Evolutionary conservation across 1,140 invertebrate genomes (phyloP), one percentile per base, ranked within the genome.

Genomic region (Gryon sp.): DNA sequence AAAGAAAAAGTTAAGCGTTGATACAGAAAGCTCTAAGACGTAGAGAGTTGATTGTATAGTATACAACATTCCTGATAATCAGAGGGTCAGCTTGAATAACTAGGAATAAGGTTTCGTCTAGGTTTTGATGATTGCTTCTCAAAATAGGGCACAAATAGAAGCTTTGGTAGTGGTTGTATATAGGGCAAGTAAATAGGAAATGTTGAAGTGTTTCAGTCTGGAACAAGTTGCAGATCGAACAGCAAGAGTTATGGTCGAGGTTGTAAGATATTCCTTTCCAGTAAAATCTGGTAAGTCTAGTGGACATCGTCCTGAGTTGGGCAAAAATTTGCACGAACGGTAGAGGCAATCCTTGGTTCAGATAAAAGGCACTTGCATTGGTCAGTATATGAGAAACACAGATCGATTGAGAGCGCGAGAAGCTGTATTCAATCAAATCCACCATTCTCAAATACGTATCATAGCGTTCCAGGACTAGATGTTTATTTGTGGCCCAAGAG

Each of bases 1-100:
- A 40, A 40, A 40, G 15, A 45, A 45, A 45, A 22, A 45, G 9
- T 19, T 14, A 45, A 45, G 19, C 6, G 7, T 46, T 34, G 5
- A 34, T 2, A 12, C 32, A 34, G 6, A 34, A 34, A 34, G 32
- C 9, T 5, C 32, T 9, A 11, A 12, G 32, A 12, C 32, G 32
- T 12, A 34, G 32, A 34, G n/a, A 34, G n/a, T 34, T 34, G 1
- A 12, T 34, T 12, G 5, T 34, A 11, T 34, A 12, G 6, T 34
- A 34, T 2, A 12, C 5, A 34, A 34, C n/a, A 6, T 34, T 34
- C 14, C 14, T 34, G 1, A 12, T 12, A 2, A 34, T 12, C 14
- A 1, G 32, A 9, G 5, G 11, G 1, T 34, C 6, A 12, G 32
- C 32, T 11, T 34, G 32, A n/a, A 34, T 9, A 11, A 12, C 32